phyloP scores from a whole-genome alignment of 2,888 invertebrate species.

The Caenorhabditis angaria region DNA sequence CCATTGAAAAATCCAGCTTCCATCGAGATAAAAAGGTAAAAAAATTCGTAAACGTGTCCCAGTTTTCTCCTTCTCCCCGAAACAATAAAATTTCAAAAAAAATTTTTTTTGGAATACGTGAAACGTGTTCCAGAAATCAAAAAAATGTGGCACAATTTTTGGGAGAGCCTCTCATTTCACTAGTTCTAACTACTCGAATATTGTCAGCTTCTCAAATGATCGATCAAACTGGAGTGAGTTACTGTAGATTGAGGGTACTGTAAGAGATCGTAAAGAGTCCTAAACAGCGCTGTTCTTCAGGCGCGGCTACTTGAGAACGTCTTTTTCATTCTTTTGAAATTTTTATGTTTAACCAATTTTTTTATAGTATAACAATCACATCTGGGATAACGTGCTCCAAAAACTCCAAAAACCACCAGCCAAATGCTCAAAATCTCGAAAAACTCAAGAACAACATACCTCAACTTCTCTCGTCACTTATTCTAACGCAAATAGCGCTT shows the following conservation, averaged over 20 bases:
- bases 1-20: too few relatives aligned
- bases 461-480: too few relatives aligned
- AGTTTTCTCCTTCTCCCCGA: background rate
- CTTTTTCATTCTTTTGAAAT: background rate
- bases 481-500: too few relatives aligned
- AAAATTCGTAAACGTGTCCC: background rate
- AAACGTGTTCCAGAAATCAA: background rate
- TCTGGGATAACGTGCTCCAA: slow-evolving; percentile 19
- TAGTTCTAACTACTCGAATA: background rate
- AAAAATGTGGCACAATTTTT: too few relatives aligned
- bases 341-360: slow-evolving; percentile 3
- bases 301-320: too few relatives aligned
- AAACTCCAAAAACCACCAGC: background rate
- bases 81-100: background rate
- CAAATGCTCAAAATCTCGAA: background rate
- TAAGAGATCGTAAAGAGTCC: too few relatives aligned
- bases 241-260: background rate
- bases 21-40: too few relatives aligned
- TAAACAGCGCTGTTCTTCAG: too few relatives aligned
- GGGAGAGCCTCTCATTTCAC: too few relatives aligned
- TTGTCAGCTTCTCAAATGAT: background rate
- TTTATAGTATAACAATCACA: slow-evolving; percentile 21
- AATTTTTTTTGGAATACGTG: background rate
- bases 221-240: slow-evolving; percentile 3
- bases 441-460: background rate